Base-by-base conservation (phyloP, 2,888 invertebrate genomes). In the Sarcophaga rosellei region DNA sequence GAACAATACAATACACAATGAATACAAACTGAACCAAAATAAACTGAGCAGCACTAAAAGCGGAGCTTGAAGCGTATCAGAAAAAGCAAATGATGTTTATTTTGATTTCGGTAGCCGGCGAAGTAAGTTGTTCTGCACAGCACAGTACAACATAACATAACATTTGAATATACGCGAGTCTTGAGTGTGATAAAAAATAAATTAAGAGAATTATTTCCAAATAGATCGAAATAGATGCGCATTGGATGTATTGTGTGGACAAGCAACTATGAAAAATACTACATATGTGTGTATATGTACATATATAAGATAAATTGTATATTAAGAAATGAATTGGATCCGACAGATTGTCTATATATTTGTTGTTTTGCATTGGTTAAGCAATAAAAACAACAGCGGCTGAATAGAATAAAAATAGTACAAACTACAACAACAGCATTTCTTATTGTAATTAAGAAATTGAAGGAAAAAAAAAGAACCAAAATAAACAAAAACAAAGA, bases 41-140 rank as follows among this genome's bases (percentile, higher is more conserved):
- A 20, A 76, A 81, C 35, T 68, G 81, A 74, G 47, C 74, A 78
- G 70, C 81, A 83, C 25, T 73, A 86, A 53, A 53, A 84, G 83
- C 86, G 84, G 74, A 86, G 86, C 84, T 86, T 86, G 83, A 73
- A 69, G 66, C 61, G 61, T 78, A 80, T 74, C 77, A 68, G 76
- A 65, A 63, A 74, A 66, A 77, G 23, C 77, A 74, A 65, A 74
- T 74, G 65, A 74, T 83, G 74, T 84, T 86, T 86, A 86, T 86
- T 86, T 86, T 86, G 81, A 84, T 86, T 84, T 83, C 83, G 61
- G 65, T 84, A 65, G 81, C 84, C 86, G 86, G 86, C 74, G 83
- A 81, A 81, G 73, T 65, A 79, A 79, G 79, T 66, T 74, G 62
- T 47, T 15, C 12, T 23, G 15, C 10, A 21, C 5, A 80, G 35